A percentile compares a stretch with the other conserved stretches of the same genome.
phyloP scores from a whole-genome alignment of 2,797 vertebrate species.

The Pipistrellus kuhlii region DNA sequence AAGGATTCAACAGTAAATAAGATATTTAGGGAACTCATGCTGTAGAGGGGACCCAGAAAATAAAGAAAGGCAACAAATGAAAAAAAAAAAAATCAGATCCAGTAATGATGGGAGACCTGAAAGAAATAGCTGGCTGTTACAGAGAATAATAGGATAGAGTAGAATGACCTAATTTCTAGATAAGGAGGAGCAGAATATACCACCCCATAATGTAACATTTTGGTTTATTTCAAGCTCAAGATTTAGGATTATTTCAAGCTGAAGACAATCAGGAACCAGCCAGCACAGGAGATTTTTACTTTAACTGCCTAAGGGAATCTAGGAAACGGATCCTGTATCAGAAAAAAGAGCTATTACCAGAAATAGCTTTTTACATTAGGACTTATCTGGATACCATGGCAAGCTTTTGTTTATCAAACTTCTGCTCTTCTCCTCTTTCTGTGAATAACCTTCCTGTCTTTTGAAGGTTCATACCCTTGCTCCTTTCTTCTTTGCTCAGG shows the following conservation, averaged over 20 bases:
- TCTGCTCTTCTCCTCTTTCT: not conserved
- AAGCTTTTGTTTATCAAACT: not conserved
- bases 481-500: not conserved
- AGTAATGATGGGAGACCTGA: not conserved
- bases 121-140: not conserved
- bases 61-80: not conserved
- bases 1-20: not conserved
- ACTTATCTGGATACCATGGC: not conserved
- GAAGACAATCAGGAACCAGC: not conserved
- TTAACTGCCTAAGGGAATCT: not conserved
- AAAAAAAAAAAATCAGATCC: not conserved
- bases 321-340: not conserved
- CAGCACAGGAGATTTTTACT: not conserved
- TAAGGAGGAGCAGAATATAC: not conserved
- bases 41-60: not conserved
- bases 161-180: not conserved
- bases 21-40: not conserved
- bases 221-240: not conserved
- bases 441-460: not conserved
- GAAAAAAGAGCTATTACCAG: not conserved
- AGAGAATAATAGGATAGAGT: not conserved
- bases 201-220: not conserved
- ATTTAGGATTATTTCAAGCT: not conserved
- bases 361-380: not conserved
- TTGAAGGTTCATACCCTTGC: not conserved